Evolutionary conservation across 2,888 invertebrate genomes (phyloP), one percentile per base, ranked within the genome.

Genomic region (Megastigmus dorsalis): DNA sequence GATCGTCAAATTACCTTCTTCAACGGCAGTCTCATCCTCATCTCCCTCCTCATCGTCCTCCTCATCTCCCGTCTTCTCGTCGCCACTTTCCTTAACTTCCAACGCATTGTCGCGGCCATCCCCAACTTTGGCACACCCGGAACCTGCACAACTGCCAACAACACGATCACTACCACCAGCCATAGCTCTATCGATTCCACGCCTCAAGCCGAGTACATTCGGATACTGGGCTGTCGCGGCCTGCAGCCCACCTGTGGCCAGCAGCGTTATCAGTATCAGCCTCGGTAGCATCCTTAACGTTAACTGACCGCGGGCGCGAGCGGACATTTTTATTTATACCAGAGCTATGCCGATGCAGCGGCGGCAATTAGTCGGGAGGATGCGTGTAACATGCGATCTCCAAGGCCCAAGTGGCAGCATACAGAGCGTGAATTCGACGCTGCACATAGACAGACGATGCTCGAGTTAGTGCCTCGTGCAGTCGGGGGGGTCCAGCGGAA

Each of bases 351-450:
- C 10, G 10, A 38, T n/a, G n/a, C n/a, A n/a, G n/a, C 26, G 26
- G 10, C 10, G n/a, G 28, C 38, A 59, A 43, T 62, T 62, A 70
- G 28, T 28, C 15, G 10, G 2, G 18, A 23, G 36, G 36, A 30
- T 62, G 33, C 50, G 54, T 30, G 48, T 54, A 54, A n/a, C n/a
- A n/a, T n/a, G n/a, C n/a, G n/a, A n/a, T n/a, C n/a, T n/a, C n/a
- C n/a, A n/a, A n/a, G n/a, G n/a, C 23, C n/a, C 26, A 3, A 41
- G 48, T 15, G 74, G 75, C 84, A 86, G 75, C 84, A 86, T 87
- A 85, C 86, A 87, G 87, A 87, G 86, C 88, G 87, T 88, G 87
- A 88, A 88, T 86, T 80, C 80, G 80, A 78, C 23, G 52, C n/a
- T n/a, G n/a, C n/a, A 18, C 33, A n/a, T n/a, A 30, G 18, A 23